Evolutionary conservation across 2,797 vertebrate species (phyloP).

Genomic region (Falco columbarius): DNA sequence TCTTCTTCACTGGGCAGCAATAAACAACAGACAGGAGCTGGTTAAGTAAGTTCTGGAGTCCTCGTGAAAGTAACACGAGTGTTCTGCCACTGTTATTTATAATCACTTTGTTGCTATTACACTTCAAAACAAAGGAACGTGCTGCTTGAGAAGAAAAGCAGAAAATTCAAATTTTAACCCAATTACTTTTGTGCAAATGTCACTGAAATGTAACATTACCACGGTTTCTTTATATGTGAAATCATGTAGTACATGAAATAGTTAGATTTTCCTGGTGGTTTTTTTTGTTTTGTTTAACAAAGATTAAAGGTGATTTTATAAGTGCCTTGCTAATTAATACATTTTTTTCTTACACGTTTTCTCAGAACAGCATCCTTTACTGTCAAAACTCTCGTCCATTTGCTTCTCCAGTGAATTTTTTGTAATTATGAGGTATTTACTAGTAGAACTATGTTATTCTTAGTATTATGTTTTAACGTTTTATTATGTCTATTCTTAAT

Average conservation of each 20-base stretch:
- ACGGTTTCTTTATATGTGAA: accelerated
- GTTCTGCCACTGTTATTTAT: neutral
- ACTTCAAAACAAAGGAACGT: neutral
- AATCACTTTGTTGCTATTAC: neutral
- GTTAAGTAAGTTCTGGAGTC: conserved; percentile 85
- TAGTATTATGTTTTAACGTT: neutral
- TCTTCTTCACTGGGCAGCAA: conserved; percentile 96
- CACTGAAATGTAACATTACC: neutral
- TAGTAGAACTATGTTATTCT: neutral
- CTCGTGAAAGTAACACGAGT: neutral
- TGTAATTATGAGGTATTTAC: neutral
- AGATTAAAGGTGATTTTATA: neutral
- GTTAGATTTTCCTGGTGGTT: neutral
- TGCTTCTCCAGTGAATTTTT: neutral
- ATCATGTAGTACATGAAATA: neutral
- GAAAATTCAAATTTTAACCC: neutral
- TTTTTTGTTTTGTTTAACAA: neutral
- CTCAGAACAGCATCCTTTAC: neutral
- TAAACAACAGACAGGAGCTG: conserved; percentile 93
- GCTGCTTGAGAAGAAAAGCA: neutral
- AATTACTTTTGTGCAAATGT: neutral
- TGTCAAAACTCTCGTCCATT: neutral
- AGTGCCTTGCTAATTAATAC: neutral
- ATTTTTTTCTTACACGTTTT: neutral
- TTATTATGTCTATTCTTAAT: neutral